A percentile compares a stretch with the other conserved stretches of the same genome.
phyloP scores from a whole-genome alignment of 2,113 vertebrate genomes.

The Perca schrenkii region DNA sequence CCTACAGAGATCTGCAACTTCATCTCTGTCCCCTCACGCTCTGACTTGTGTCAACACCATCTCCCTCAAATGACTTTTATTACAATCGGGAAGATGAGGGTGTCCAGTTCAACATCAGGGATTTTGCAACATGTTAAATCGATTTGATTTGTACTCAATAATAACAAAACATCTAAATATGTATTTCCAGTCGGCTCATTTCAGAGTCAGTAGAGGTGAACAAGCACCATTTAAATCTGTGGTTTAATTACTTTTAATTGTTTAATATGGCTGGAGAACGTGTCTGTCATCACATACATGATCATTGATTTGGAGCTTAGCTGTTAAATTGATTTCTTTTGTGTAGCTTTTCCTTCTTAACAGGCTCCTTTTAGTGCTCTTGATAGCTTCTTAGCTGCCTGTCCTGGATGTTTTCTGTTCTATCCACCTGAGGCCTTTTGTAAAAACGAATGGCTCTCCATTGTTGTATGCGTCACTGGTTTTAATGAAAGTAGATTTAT shows the following conservation, averaged over 20 bases:
- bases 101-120: constrained; percentile 8
- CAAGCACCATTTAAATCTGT: constrained; percentile 5
- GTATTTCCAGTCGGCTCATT: constrained; percentile 1
- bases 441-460: background rate
- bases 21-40: background rate
- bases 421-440: background rate
- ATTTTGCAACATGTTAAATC: background rate
- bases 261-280: constrained; percentile 10
- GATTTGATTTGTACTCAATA: constrained; percentile 15
- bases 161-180: background rate
- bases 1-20: background rate
- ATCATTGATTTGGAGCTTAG: background rate
- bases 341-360: constrained; percentile 12
- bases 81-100: constrained; percentile 8
- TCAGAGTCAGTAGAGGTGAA: background rate
- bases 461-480: constrained; percentile 19
- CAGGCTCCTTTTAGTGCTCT: constrained; percentile 8
- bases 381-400: background rate
- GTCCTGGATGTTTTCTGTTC: background rate
- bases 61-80: constrained; percentile 17
- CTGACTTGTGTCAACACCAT: constrained; percentile 13
- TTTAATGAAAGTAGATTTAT: constrained; percentile 71
- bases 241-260: background rate
- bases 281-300: constrained; percentile 1
- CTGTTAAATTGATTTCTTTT: constrained; percentile 30